Base-by-base conservation (phyloP, 2,888 invertebrate species). In the Torymus texanus region DNA sequence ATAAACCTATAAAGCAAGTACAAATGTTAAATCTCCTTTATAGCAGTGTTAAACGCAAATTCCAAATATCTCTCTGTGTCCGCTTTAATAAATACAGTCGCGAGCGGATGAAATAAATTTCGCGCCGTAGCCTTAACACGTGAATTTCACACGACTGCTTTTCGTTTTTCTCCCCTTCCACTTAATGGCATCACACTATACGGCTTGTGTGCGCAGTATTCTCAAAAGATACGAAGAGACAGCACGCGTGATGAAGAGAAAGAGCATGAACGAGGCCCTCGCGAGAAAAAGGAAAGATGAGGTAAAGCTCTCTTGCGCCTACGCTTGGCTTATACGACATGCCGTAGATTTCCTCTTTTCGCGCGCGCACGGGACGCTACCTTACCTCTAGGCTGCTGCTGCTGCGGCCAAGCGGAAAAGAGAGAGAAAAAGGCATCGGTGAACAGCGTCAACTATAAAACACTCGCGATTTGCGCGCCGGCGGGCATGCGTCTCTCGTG, bases 401-500 rank as follows among this genome's bases (percentile, higher is more conserved):
- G 5, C 13, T 3, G n/a, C 59, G 65, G 29, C 24, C 50, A 18
- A 21, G 2, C 13, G 24, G 14, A 10, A 61, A 18, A 61, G 53
- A 59, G 8, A n/a, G 1, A 62, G 24, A 59, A 58, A 18, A 50
- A 29, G n/a, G 41, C 4, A 10, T 50, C 29, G 16, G n/a, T 8
- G 41, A 41, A 41, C 41, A 1, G 51, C 66, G 62, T 59, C 71
- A 71, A 66, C 79, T 70, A 75, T 79, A 73, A 72, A 80, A 80
- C 72, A 79, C 21, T n/a, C 76, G 67, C 50, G 70, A 59, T 71
- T 65, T 66, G 13, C 41, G 55, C 72, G 41, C 53, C 63, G 65
- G 41, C 29, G 51, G 50, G 55, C 62, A 55, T 41, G 2, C 21
- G 55, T 66, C 53, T 66, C 53, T 18, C 21, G 2, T 21, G 24